Evolutionary conservation across 2,888 invertebrate species (phyloP).

Genomic region (Petrolisthes manimaculis): DNA sequence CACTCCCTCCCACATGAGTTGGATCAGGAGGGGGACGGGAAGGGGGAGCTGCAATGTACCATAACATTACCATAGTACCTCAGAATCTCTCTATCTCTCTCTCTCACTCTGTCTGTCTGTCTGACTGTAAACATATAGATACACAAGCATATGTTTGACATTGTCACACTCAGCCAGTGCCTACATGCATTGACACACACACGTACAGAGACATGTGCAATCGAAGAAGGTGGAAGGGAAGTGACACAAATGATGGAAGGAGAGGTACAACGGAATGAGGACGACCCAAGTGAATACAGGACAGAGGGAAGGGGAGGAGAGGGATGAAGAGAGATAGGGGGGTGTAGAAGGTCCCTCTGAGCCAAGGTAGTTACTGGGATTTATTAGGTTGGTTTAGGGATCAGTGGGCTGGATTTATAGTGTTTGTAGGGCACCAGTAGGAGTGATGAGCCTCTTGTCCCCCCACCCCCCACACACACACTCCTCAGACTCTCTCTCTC

Average conservation of each 20-base stretch:
- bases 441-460: too few relatives aligned
- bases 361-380: constrained; percentile 14
- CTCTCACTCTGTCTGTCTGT: not conserved
- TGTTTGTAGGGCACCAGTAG: constrained; percentile 36
- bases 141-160: too few relatives aligned
- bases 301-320: not conserved
- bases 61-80: constrained; percentile 31
- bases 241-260: not conserved
- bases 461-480: not conserved
- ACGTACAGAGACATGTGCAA: not conserved
- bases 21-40: not conserved
- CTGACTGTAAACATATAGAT: not conserved
- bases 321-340: not conserved
- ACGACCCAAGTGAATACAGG: not conserved
- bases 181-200: not conserved
- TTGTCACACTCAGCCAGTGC: not conserved
- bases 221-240: too few relatives aligned
- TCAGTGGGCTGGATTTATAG: constrained; percentile 27
- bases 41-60: constrained; percentile 22
- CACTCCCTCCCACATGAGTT: not conserved
- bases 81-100: too few relatives aligned
- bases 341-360: constrained; percentile 4
- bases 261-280: not conserved
- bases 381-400: constrained; percentile 39
- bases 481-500: not conserved